Conservation (phyloP, 2,888 invertebrate species). For the Cheilosia scutellata region DNA sequence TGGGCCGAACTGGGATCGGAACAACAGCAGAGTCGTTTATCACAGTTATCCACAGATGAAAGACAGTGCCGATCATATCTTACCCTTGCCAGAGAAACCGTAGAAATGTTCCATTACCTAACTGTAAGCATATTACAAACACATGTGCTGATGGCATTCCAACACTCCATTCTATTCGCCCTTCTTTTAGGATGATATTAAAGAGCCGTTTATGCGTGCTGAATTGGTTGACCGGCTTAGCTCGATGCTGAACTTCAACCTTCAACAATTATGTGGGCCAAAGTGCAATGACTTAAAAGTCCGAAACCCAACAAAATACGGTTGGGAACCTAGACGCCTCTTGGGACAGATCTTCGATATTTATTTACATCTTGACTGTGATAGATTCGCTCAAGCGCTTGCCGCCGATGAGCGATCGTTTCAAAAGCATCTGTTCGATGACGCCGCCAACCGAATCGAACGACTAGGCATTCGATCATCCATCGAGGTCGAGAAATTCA, state of each 20-base stretch:
- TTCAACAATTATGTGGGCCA: constrained; percentile 97
- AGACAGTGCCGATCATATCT: constrained; percentile 95
- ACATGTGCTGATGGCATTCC: neutral
- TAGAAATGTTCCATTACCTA: constrained; percentile 98
- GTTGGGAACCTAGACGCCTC: constrained; percentile 97
- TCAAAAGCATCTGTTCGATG: constrained; percentile 95
- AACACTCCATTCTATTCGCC: neutral
- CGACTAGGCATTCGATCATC: constrained; percentile 92
- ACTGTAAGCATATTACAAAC: constrained; percentile 86
- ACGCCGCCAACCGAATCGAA: constrained; percentile 93
- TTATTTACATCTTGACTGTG: constrained; percentile 97
- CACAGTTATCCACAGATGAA: constrained; percentile 93
- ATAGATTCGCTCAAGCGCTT: constrained; percentile 94
- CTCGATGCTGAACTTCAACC: constrained; percentile 99
- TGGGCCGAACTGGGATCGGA: constrained; percentile 89
- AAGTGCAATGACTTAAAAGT: constrained; percentile 98
- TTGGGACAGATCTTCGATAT: constrained; percentile 97
- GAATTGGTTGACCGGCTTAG: constrained; percentile 97
- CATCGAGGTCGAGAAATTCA: constrained; percentile 94
- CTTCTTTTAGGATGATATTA: constrained; percentile 88
- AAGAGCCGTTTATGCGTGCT: constrained; percentile 96
- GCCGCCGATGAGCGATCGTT: constrained; percentile 99
- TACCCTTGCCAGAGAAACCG: constrained; percentile 96
- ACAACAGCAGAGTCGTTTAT: constrained; percentile 89
- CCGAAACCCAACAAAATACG: constrained; percentile 96